Percentiles rank a stretch among this genome's conserved stretches.
Evolutionary conservation across 1,140 invertebrate species (phyloP).

Genomic region (Drosophila serrata): DNA sequence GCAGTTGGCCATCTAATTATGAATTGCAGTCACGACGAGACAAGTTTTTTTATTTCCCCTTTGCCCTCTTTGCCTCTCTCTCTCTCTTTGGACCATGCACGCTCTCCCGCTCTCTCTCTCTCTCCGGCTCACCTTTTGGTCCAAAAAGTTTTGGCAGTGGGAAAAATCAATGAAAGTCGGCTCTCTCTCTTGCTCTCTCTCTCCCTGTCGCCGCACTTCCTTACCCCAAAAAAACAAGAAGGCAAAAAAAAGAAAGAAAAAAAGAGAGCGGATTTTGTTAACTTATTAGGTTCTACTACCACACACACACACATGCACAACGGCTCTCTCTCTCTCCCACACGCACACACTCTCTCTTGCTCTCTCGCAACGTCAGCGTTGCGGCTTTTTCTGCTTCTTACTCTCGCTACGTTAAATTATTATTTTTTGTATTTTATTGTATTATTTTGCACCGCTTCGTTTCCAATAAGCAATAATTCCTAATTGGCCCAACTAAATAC

Average conservation of each 20-base stretch:
- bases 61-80: conserved; percentile 9
- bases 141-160: too few relatives aligned
- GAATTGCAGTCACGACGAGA: conserved; percentile 53
- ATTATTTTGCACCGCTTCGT: conserved; percentile 72
- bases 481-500: conserved; percentile 65
- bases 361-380: conserved; percentile 67
- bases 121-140: conserved; percentile 7
- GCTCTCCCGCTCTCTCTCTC: neutral
- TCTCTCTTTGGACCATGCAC: too few relatives aligned
- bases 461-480: conserved; percentile 62
- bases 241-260: conserved; percentile 27
- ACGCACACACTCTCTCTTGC: conserved; percentile 4
- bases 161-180: conserved; percentile 47
- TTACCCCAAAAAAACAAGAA: conserved; percentile 22
- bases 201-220: conserved; percentile 5
- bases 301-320: conserved; percentile 27
- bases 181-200: conserved; percentile 41
- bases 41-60: conserved; percentile 51
- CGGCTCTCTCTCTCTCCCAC: conserved; percentile 13
- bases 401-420: conserved; percentile 47
- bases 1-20: conserved; percentile 52
- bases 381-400: conserved; percentile 78
- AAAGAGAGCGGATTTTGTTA: conserved; percentile 62
- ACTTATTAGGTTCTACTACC: conserved; percentile 70
- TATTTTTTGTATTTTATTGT: conserved; percentile 37